A percentile compares a stretch with the other conserved stretches of the same genome.
Evolutionary conservation across 1,140 invertebrate genomes (phyloP).

Genomic region (Atta cephalotes): DNA sequence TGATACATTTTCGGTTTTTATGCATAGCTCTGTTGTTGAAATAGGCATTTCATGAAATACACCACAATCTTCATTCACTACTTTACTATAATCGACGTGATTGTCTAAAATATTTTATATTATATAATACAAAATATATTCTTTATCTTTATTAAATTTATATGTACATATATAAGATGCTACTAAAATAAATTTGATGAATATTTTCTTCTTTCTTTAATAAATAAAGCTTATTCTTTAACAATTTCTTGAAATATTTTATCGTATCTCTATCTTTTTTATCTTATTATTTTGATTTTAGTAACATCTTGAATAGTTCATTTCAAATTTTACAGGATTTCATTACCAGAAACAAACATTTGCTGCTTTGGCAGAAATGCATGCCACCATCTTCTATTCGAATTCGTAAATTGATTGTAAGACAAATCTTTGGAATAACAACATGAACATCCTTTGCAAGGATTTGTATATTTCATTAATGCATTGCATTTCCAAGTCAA

Average conservation of each 20-base stretch:
- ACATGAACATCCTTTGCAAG: constrained; percentile 94
- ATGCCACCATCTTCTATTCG: constrained; percentile 86
- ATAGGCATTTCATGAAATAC: constrained; percentile 85
- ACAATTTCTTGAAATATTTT: constrained; percentile 5
- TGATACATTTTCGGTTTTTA: constrained; percentile 83
- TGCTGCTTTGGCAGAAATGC: constrained; percentile 84
- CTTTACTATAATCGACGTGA: constrained; percentile 85
- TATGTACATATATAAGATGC: not conserved
- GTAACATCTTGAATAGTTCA: constrained; percentile 15
- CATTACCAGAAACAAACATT: constrained; percentile 57
- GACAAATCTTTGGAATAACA: constrained; percentile 86
- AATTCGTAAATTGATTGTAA: constrained; percentile 57
- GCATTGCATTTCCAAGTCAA: constrained; percentile 90
- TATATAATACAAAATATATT: not conserved
- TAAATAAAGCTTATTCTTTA: not conserved
- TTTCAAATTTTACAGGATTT: constrained; percentile 14
- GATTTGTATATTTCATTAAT: constrained; percentile 90
- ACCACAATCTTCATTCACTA: constrained; percentile 89
- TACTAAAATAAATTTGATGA: not conserved
- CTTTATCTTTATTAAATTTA: constrained; percentile 14
- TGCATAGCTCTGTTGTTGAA: constrained; percentile 88
- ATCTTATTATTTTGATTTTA: constrained; percentile 15
- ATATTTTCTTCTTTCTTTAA: not conserved
- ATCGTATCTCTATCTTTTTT: not conserved
- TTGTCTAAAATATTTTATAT: constrained; percentile 59